These are phyloP conservation scores for Phasianus colchicus DNA, from an alignment of 2,113 vertebrate species.

Conservation along the genomic window DNA sequence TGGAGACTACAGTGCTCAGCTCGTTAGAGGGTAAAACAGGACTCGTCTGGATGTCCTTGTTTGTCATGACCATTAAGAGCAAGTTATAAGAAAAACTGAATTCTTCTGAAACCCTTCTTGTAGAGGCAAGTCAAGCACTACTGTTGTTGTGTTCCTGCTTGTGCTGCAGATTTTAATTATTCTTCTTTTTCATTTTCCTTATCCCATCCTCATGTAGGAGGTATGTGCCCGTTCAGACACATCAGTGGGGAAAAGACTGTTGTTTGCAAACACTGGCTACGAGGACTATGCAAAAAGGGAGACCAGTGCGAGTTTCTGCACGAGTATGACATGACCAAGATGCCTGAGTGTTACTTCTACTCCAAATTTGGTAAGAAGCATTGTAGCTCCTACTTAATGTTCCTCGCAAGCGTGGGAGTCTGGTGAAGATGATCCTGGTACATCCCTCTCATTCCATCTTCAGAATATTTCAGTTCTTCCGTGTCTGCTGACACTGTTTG, in stretches of 20 bases:
- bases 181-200: not conserved
- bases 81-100: not conserved
- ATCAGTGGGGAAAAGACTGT: conserved; percentile 99
- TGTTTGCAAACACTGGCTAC: conserved; percentile 98
- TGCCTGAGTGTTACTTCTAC: conserved; percentile 99
- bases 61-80: not conserved
- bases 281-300: conserved; percentile 98
- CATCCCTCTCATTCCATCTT: not conserved
- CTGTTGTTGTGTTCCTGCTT: not conserved
- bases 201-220: conserved; percentile 76
- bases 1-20: not conserved
- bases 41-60: not conserved
- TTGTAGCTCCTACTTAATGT: not conserved
- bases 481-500: not conserved
- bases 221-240: conserved; percentile 97
- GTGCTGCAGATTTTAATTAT: accelerated
- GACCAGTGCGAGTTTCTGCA: conserved; percentile 99
- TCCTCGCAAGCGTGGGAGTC: not conserved
- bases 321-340: conserved; percentile 99
- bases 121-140: not conserved
- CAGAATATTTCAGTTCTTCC: not conserved
- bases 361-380: conserved; percentile 92
- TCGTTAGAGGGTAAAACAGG: not conserved
- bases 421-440: not conserved
- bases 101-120: not conserved